Base-by-base conservation (phyloP, 1,140 invertebrate species). In the Hypsibius dujardini region DNA sequence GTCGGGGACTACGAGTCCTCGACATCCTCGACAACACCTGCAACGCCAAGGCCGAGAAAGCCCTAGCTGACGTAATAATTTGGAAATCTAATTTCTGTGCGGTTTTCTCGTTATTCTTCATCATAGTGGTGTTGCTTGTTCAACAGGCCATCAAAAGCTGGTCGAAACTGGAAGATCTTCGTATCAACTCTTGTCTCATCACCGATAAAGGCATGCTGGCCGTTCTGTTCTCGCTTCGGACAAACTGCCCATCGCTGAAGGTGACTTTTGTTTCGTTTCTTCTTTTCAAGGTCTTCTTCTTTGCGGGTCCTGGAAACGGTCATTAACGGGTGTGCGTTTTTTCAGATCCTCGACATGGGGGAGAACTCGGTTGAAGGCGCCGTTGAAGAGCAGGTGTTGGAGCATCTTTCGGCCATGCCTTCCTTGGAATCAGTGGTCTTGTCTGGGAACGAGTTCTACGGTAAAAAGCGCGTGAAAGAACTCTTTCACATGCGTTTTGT, bases 81-180 rank as follows among this genome's bases (percentile, higher is more conserved):
- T 67, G 12, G 3, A 15, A 7, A 7, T 3, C 62, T 3, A 15
- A 15, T 67, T 42, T 67, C 12, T 67, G 7, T 67, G 12, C 12
- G 12, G 50, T 56, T 56, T 67, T 42, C 62, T 67, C 3, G 62
- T 42, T 42, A 15, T 67, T 67, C 50, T 56, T 12, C n/a, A 56
- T n/a, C 7, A 7, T 56, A 56, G 7, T 12, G n/a, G 7, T 56
- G 50, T n/a, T 56, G 50, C n/a, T n/a, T 7, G 7, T 7, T 56
- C n/a, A 7, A 12, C 50, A 67, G 62, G 62, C 62, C 3, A 45
- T 67, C 42, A 12, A 12, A 3, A 67, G 45, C 42, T 67, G 62
- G 62, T 42, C 62, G 42, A 67, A 67, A 67, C 62, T 67, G 42
- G 62, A 67, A 42, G 62, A 67, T 67, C 62, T 67, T 45, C 62